These are phyloP conservation scores for Balaeniceps rex DNA, from an alignment of 2,113 vertebrate genomes.

Conservation along the genomic window DNA sequence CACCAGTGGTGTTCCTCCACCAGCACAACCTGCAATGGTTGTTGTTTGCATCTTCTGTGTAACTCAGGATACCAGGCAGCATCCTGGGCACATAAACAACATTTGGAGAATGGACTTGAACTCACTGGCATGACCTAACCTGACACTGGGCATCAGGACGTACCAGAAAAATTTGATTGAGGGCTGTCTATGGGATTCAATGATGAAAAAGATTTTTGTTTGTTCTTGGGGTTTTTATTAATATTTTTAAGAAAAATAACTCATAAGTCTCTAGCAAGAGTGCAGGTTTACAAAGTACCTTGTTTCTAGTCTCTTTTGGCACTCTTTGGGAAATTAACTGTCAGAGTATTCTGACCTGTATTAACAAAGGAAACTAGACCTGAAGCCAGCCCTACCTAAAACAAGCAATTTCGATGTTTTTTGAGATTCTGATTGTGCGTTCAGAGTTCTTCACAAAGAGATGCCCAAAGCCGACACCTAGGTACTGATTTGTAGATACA, in stretches of 20 bases:
- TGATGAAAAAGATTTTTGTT: neutral
- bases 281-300: neutral
- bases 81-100: neutral
- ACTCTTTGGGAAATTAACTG: neutral
- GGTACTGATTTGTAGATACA: neutral
- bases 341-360: neutral
- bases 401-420: neutral
- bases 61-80: neutral
- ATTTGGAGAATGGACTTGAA: neutral
- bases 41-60: neutral
- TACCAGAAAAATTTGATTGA: neutral
- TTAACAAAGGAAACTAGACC: neutral
- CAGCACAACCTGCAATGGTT: neutral
- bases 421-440: neutral
- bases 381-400: neutral
- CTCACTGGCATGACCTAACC: neutral
- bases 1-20: neutral
- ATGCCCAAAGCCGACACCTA: neutral
- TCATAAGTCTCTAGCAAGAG: neutral
- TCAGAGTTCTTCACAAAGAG: neutral
- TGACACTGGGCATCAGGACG: accelerated
- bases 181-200: neutral
- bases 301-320: neutral
- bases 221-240: neutral
- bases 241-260: neutral